Base-by-base conservation (phyloP, 2,797 vertebrate genomes). In the Tokudaia muenninki region DNA sequence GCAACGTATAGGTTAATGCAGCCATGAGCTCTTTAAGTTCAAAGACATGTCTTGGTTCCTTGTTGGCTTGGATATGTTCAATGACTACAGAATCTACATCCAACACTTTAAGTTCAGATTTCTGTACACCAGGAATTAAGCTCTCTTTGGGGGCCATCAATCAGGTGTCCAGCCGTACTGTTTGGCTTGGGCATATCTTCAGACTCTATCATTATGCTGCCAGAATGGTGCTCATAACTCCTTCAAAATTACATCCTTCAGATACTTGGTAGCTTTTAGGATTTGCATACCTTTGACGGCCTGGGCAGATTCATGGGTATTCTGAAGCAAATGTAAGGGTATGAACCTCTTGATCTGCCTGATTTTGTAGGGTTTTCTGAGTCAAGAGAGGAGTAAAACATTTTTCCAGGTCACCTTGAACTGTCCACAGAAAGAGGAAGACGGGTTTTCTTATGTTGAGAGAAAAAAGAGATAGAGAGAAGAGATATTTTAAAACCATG, bases 401-500 rank as follows among this genome's bases (percentile, higher is more conserved):
- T 52, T 86, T 83, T n/a, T 11, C 26, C 34, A 55, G 47, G 47
- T 55, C 65, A 72, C 84, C 21, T 55, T n/a, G 5, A 34, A n/a
- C 50, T 87, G 34, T 50, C 34, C 24, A 29, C 24, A 55, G 84
- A 50, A 55, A 55, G 50, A 16, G 21, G 22, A 87, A 72, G 47
- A 87, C 13, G n/a, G 47, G 34, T 70, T 84, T 37, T 87, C 26
- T 55, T 52, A 72, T 87, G 65, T 67, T 86, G 63, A 11, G 13
- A 55, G 34, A 22, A n/a, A 37, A 87, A 52, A 72, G 41, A 26
- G 22, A 26, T 16, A 44, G 55, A 37, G 8, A 29, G 55, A 61
- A 91, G 75, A 90, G n/a, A 79, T 74, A 81, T 14, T 94, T 92
- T 94, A 47, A 63, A 97, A 92, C 81, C 67, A 59, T 82, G 3